phyloP scores from a whole-genome alignment of 2,888 invertebrate species.

The Loripinus fragilis region DNA sequence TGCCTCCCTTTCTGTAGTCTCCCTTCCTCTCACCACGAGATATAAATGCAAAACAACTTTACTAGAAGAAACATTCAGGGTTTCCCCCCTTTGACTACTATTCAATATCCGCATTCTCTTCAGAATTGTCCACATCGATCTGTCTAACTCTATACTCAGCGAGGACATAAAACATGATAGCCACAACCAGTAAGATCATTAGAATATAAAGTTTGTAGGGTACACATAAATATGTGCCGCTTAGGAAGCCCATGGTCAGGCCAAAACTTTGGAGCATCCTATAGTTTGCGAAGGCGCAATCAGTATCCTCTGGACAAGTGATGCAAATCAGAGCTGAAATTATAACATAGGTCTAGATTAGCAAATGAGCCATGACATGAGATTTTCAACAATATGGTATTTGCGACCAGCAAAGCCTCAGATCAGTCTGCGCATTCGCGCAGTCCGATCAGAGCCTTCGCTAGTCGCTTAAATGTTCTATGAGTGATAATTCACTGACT shows the following conservation, averaged over 20 bases:
- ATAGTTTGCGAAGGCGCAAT: slow-evolving; percentile 82
- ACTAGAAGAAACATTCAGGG: too few species aligned
- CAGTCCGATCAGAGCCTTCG: too few species aligned
- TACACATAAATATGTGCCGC: slow-evolving; percentile 78
- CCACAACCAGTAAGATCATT: slow-evolving; percentile 78
- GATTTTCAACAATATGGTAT: too few species aligned
- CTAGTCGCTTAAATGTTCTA: too few species aligned
- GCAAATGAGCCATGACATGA: too few species aligned
- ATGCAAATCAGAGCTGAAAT: slow-evolving; percentile 80
- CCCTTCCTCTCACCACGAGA: too few species aligned
- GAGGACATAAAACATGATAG: slow-evolving; percentile 81
- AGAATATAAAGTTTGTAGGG: slow-evolving; percentile 79
- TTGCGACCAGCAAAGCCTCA: too few species aligned
- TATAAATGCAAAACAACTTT: too few species aligned
- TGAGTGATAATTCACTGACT: too few species aligned
- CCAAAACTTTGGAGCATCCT: slow-evolving; percentile 82
- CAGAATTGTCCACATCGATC: slow-evolving; percentile 60
- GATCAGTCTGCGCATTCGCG: too few species aligned
- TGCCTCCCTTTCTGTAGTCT: too few species aligned
- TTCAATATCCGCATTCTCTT: slow-evolving; percentile 24
- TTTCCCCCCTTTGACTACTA: not conserved
- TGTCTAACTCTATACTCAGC: slow-evolving; percentile 81
- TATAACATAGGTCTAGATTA: not conserved
- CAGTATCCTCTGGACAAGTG: slow-evolving; percentile 81
- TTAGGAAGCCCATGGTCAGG: slow-evolving; percentile 78